These are phyloP conservation scores for Amphiprion clarkii DNA, from an alignment of 2,797 vertebrate species.

Conservation along the genomic window DNA sequence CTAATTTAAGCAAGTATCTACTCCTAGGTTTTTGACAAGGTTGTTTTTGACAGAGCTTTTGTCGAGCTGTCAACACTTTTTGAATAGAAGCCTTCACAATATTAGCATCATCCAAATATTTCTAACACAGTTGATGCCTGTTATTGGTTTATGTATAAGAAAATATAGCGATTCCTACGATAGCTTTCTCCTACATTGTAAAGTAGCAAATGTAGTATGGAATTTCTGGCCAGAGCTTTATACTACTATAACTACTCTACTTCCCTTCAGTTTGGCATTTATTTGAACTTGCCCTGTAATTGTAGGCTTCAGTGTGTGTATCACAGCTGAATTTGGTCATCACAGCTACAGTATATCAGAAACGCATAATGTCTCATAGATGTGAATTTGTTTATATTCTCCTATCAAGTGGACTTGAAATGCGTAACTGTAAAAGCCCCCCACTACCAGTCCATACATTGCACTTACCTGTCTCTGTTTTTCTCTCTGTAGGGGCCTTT, in stretches of 20 bases:
- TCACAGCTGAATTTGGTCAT: not conserved
- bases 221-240: not conserved
- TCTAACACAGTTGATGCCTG: not conserved
- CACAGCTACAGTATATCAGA: not conserved
- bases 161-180: not conserved
- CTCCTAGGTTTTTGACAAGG: too few relatives aligned
- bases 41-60: too few relatives aligned
- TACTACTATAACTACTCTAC: not conserved
- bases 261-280: not conserved
- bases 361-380: not conserved
- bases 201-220: not conserved
- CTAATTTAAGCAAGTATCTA: too few relatives aligned
- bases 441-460: fast-evolving
- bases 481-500: conserved; percentile 76
- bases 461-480: not conserved
- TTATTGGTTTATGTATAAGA: not conserved
- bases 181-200: not conserved
- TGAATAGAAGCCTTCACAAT: too few relatives aligned
- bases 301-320: not conserved
- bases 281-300: not conserved
- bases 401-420: not conserved
- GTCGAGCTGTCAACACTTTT: too few relatives aligned
- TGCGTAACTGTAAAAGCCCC: not conserved
- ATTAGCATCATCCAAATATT: not conserved
- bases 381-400: not conserved